Evolutionary conservation across 2,113 vertebrate species (phyloP).

Genomic region (Phalacrocorax brasilianus): DNA sequence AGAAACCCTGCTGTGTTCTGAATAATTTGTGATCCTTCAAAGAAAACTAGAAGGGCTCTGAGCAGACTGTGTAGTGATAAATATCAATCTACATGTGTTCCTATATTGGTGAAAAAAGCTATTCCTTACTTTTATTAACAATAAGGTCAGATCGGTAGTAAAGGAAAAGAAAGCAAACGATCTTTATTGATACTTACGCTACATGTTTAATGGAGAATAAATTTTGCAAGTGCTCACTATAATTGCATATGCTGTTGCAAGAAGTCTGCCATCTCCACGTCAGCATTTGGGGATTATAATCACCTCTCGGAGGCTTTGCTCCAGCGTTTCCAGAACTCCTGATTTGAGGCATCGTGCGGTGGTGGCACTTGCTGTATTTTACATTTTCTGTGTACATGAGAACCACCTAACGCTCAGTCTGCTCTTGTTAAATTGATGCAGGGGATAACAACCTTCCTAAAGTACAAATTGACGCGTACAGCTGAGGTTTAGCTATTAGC

Average conservation of each 20-base stretch:
- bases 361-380: background rate
- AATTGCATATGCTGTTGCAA: background rate
- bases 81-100: slow-evolving; percentile 13
- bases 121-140: slow-evolving; percentile 38
- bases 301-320: background rate
- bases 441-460: background rate
- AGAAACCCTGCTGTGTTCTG: background rate
- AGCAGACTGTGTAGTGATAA: background rate
- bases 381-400: background rate
- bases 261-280: background rate
- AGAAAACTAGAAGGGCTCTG: background rate
- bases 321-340: background rate
- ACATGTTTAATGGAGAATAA: slow-evolving; percentile 34
- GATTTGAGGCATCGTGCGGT: background rate
- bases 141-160: slow-evolving; percentile 9
- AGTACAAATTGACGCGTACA: background rate
- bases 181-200: slow-evolving; percentile 26
- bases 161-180: background rate
- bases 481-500: slow-evolving; percentile 32
- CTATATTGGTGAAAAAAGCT: slow-evolving; percentile 9
- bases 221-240: background rate
- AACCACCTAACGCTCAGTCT: background rate
- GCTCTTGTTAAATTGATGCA: background rate
- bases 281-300: background rate
- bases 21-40: slow-evolving; percentile 54